phyloP scores from a whole-genome alignment of 2,797 vertebrate species.

The Oreonectes daqikongensis region DNA sequence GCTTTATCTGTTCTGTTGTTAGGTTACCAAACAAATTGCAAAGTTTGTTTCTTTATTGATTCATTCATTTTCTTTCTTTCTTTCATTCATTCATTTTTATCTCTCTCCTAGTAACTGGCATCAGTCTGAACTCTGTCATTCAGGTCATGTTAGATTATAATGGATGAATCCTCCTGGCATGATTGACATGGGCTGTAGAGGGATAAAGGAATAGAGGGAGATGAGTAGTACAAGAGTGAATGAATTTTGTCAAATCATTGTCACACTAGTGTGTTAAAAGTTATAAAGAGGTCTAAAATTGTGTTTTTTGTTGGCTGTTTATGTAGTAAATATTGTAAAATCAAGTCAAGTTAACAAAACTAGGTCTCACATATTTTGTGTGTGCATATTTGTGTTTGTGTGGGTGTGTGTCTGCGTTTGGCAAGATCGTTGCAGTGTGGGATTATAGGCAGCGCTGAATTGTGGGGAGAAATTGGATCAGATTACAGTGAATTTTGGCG shows the following conservation, averaged over 20 bases:
- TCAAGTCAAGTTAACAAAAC: not conserved
- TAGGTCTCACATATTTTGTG: slow-evolving; percentile 4
- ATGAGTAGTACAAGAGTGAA: slow-evolving; percentile 12
- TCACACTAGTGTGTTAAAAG: slow-evolving; percentile 2
- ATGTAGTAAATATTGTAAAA: slow-evolving; percentile 1
- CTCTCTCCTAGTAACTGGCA: not conserved
- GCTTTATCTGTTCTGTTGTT: not conserved
- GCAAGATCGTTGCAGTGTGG: slow-evolving; percentile 47
- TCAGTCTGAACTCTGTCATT: slow-evolving; percentile 42
- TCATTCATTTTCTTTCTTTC: slow-evolving; percentile 3
- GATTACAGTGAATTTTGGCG: slow-evolving; percentile 61
- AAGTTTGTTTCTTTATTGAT: not conserved
- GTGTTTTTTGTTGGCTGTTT: slow-evolving; percentile 1
- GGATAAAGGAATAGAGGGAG: not conserved
- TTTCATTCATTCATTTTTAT: not conserved
- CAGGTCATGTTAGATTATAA: slow-evolving; percentile 46
- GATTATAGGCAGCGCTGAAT: slow-evolving; percentile 55
- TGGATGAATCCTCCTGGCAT: slow-evolving; percentile 23
- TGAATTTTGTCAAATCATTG: slow-evolving; percentile 3
- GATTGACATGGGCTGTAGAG: slow-evolving; percentile 21
- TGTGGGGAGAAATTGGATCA: slow-evolving; percentile 59
- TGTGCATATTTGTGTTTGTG: slow-evolving; percentile 27
- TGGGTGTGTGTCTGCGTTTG: slow-evolving; percentile 41
- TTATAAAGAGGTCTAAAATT: slow-evolving; percentile 12
- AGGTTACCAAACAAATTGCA: not conserved